Conservation (phyloP, 2,113 vertebrate species). For the Cyrtonyx montezumae region DNA sequence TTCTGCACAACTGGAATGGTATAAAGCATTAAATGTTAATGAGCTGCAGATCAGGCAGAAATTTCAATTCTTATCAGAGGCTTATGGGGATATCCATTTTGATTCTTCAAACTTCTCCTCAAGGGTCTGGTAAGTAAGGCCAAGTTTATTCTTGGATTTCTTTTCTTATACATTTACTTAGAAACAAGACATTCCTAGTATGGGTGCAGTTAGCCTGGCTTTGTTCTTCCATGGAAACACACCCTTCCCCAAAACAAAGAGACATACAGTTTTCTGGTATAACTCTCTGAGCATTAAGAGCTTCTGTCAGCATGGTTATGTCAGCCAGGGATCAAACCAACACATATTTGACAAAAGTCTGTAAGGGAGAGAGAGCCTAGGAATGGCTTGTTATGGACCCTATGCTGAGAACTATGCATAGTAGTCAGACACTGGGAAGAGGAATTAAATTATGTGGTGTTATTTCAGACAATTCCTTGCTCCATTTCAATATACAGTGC, state of each 20-base stretch:
- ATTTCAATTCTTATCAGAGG: neutral
- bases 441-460: neutral
- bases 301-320: neutral
- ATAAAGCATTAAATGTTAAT: neutral
- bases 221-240: neutral
- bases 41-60: neutral
- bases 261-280: neutral
- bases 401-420: neutral
- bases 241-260: neutral
- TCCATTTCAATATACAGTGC: neutral
- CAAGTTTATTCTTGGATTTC: neutral
- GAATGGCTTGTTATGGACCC: neutral
- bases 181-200: neutral
- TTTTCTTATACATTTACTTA: neutral
- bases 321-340: neutral
- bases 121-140: neutral
- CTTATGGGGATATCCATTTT: slow-evolving; percentile 12
- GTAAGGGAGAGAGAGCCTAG: neutral
- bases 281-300: neutral
- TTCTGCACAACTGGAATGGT: neutral
- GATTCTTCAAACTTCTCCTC: neutral
- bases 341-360: neutral
- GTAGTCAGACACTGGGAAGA: neutral
- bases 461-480: slow-evolving; percentile 9
- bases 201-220: slow-evolving; percentile 1